These are phyloP conservation scores for Echinops telfairi DNA, from an alignment of 2,113 vertebrate species.

Conservation along the genomic window DNA sequence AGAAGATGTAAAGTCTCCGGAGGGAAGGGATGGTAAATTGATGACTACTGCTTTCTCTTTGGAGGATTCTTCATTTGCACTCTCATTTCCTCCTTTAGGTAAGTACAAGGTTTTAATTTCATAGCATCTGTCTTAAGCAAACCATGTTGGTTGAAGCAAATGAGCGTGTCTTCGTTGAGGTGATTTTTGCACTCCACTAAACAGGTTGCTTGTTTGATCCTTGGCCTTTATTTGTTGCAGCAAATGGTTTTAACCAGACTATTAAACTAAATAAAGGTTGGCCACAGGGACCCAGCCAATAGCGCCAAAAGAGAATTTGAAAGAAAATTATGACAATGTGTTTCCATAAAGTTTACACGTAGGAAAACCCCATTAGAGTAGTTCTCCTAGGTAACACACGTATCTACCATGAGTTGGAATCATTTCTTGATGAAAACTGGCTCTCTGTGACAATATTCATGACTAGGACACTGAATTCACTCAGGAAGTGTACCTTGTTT, in stretches of 20 bases:
- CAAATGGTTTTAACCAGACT: neutral
- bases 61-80: conserved; percentile 11
- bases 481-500: neutral
- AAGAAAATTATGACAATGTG: neutral
- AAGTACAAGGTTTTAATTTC: conserved; percentile 25
- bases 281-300: neutral
- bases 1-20: neutral
- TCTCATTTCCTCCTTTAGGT: neutral
- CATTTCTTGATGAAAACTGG: neutral
- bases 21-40: neutral
- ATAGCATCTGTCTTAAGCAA: neutral
- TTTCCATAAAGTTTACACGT: neutral
- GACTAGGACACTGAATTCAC: neutral
- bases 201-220: neutral
- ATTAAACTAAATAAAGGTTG: neutral
- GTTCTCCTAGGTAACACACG: neutral
- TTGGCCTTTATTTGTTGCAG: neutral
- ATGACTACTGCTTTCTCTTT: neutral
- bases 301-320: neutral
- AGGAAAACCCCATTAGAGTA: neutral
- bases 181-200: neutral
- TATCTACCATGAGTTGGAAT: neutral
- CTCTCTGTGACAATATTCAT: neutral
- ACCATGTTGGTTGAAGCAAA: neutral
- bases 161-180: neutral